Evolutionary conservation across 2,797 vertebrate species (phyloP).

Genomic region (Cottoperca gobio): DNA sequence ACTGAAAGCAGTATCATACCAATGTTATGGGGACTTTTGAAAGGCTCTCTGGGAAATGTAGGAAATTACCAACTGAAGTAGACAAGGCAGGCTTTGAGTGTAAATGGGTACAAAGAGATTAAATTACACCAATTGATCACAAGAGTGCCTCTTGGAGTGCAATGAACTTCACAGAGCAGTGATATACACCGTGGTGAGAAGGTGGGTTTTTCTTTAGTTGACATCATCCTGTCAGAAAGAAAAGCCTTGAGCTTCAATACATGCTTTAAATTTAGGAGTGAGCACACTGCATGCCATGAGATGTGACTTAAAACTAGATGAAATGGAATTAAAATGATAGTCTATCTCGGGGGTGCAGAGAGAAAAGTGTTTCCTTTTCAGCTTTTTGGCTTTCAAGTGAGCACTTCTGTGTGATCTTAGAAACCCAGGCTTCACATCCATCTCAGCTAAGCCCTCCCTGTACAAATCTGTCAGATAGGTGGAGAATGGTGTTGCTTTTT

Average conservation of each 20-base stretch:
- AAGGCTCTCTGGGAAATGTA: conserved; percentile 16
- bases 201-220: conserved; percentile 17
- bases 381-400: conserved; percentile 19
- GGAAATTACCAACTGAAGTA: not conserved
- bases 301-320: conserved; percentile 45
- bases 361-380: conserved; percentile 25
- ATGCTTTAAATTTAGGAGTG: conserved; percentile 38
- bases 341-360: conserved; percentile 17
- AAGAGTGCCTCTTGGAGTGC: conserved; percentile 14
- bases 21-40: not conserved
- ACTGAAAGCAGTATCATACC: not conserved
- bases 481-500: not conserved
- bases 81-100: not conserved
- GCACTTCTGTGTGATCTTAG: conserved; percentile 14
- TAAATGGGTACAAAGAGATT: conserved; percentile 10
- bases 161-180: conserved; percentile 6
- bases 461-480: not conserved
- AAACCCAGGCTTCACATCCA: conserved; percentile 7
- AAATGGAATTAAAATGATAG: conserved; percentile 52
- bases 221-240: conserved; percentile 33
- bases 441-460: conserved; percentile 10
- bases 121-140: conserved; percentile 50
- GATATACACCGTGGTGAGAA: not conserved
- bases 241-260: conserved; percentile 29
- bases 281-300: conserved; percentile 10